These are phyloP conservation scores for Microctonus aethiopoides DNA, from an alignment of 2,888 invertebrate species.

Conservation along the genomic window DNA sequence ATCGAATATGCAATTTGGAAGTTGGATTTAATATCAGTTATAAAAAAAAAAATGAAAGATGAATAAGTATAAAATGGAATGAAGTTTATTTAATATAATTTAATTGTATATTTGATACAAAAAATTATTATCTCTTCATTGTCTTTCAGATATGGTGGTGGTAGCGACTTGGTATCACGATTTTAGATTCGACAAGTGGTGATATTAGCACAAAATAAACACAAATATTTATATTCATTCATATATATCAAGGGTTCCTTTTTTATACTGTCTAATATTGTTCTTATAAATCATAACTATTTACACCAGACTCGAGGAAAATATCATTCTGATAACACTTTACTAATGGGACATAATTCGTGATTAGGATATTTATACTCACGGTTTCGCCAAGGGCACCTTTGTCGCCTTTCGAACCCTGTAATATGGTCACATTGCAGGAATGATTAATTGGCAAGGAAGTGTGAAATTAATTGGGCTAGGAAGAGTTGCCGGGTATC, in stretches of 20 bases:
- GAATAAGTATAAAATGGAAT: neutral
- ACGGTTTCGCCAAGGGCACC: slow-evolving; percentile 87
- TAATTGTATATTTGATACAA: no score
- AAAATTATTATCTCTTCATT: slow-evolving; percentile 7
- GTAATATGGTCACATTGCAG: slow-evolving; percentile 60
- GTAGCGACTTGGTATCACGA: slow-evolving; percentile 19
- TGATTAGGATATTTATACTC: slow-evolving; percentile 68
- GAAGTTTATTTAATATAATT: neutral
- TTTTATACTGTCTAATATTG: neutral
- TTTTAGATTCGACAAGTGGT: slow-evolving; percentile 10
- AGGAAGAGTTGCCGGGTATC: slow-evolving; percentile 31
- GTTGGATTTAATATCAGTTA: no score
- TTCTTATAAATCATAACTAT: neutral
- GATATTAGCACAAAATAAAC: neutral
- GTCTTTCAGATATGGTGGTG: slow-evolving; percentile 18
- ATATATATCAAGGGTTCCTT: no score
- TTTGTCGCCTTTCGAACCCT: slow-evolving; percentile 92
- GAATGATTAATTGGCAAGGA: slow-evolving; percentile 38
- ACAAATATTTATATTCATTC: no score
- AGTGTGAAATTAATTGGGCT: slow-evolving; percentile 34
- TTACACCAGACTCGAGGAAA: neutral
- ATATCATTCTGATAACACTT: neutral
- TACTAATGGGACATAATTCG: slow-evolving; percentile 21
- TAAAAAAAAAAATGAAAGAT: neutral
- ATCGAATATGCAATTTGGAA: no score